phyloP scores from a whole-genome alignment of 2,113 vertebrate genomes.

The Strix uralensis region DNA sequence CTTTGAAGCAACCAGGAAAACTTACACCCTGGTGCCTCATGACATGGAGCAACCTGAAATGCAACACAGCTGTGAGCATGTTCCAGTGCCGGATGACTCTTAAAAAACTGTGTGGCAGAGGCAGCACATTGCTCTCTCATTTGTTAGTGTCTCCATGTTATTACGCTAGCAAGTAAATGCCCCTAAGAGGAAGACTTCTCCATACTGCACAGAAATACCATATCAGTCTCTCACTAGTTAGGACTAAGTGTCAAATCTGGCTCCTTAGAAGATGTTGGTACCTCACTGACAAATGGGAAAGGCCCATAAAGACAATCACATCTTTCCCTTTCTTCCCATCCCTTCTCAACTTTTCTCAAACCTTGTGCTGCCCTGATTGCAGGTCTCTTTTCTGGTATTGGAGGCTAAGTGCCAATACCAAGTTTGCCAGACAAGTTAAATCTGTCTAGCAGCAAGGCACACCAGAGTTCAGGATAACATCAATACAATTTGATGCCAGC shows the following conservation, averaged over 20 bases:
- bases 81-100: neutral
- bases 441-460: neutral
- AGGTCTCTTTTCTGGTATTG: neutral
- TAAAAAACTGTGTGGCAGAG: neutral
- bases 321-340: neutral
- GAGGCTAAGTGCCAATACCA: neutral
- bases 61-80: neutral
- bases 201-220: neutral
- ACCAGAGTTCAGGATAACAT: neutral
- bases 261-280: neutral
- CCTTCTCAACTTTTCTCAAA: neutral
- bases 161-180: neutral
- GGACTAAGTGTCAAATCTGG: neutral
- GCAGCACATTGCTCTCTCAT: neutral
- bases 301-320: neutral
- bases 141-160: neutral
- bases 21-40: neutral
- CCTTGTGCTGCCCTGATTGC: neutral
- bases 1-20: constrained; percentile 33
- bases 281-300: neutral
- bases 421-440: neutral
- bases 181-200: neutral
- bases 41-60: constrained; percentile 15
- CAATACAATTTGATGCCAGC: neutral
- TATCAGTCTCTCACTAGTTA: neutral